A percentile compares a stretch with the other conserved stretches of the same genome.
phyloP scores from a whole-genome alignment of 2,888 invertebrate genomes.

The Phalera bucephala region DNA sequence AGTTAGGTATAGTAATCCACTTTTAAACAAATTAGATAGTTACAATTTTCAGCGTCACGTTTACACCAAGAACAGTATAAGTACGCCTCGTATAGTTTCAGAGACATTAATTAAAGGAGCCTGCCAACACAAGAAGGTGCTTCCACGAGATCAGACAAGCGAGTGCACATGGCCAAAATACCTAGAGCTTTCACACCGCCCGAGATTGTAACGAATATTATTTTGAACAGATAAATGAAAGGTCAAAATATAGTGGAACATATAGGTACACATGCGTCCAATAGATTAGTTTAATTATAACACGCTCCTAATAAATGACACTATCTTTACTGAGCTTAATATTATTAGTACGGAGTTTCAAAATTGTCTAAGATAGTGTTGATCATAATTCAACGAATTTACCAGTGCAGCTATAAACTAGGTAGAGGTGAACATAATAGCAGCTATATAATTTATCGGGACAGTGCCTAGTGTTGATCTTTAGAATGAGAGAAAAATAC shows the following conservation, averaged over 20 bases:
- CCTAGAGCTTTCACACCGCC: conserved; percentile 38
- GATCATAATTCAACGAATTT: conserved; percentile 4
- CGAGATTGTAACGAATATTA: conserved; percentile 21
- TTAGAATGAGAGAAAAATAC: too few species aligned
- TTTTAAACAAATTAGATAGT: conserved; percentile 45
- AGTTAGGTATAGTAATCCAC: too few species aligned
- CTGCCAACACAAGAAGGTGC: conserved; percentile 77
- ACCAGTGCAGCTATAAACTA: too few species aligned
- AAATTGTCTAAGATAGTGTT: conserved; percentile 15
- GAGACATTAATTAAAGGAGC: conserved; percentile 76
- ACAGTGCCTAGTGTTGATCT: too few species aligned
- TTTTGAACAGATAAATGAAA: conserved; percentile 24
- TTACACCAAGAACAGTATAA: conserved; percentile 56
- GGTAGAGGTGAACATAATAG: too few species aligned
- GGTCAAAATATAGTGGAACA: conserved; percentile 42
- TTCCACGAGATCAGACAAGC: conserved; percentile 61
- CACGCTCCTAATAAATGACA: conserved; percentile 52
- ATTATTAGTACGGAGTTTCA: too few species aligned
- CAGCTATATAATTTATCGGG: too few species aligned
- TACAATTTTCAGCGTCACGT: conserved; percentile 50
- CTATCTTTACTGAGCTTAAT: conserved; percentile 37
- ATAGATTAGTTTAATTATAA: conserved; percentile 69
- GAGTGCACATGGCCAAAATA: conserved; percentile 52
- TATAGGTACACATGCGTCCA: conserved; percentile 50
- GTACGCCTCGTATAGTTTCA: conserved; percentile 54